Evolutionary conservation across 37 sponge, comb jelly and placozoan genomes (phyloP).

Genomic region (Spongilla lacustris): DNA sequence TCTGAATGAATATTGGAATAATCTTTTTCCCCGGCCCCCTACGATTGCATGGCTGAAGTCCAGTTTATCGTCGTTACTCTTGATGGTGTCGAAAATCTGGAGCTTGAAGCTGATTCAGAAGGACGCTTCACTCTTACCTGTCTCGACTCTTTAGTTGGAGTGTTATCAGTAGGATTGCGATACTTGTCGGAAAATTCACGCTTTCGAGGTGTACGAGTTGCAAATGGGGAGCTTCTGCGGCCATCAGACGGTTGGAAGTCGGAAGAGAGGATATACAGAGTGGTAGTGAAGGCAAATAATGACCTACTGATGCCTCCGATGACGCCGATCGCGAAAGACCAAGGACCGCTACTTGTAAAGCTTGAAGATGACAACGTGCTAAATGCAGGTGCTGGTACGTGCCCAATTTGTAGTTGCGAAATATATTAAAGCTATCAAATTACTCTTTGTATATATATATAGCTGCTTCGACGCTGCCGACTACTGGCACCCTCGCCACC

Average conservation of each 20-base stretch:
- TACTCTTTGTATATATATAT: no score
- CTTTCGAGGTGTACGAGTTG: not conserved
- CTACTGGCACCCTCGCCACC: no score
- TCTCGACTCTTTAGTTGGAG: not conserved
- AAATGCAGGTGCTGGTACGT: not conserved
- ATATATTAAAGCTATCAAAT: no score
- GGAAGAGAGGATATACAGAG: not conserved
- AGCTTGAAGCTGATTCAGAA: not conserved
- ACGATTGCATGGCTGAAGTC: not conserved
- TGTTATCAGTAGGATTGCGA: not conserved
- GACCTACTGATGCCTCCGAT: no score
- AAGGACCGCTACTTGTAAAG: not conserved
- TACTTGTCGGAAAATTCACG: not conserved
- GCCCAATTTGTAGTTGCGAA: no score
- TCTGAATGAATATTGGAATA: not conserved
- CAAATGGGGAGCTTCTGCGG: not conserved
- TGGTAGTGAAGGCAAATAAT: not conserved
- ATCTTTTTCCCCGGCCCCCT: not conserved
- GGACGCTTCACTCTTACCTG: not conserved
- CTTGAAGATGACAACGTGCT: not conserved
- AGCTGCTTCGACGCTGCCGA: no score
- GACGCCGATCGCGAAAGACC: no score
- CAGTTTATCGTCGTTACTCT: not conserved
- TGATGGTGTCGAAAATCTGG: not conserved
- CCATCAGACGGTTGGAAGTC: not conserved